These are phyloP conservation scores for Parnassius mnemosyne DNA, from an alignment of 2,888 invertebrate species.

Conservation along the genomic window DNA sequence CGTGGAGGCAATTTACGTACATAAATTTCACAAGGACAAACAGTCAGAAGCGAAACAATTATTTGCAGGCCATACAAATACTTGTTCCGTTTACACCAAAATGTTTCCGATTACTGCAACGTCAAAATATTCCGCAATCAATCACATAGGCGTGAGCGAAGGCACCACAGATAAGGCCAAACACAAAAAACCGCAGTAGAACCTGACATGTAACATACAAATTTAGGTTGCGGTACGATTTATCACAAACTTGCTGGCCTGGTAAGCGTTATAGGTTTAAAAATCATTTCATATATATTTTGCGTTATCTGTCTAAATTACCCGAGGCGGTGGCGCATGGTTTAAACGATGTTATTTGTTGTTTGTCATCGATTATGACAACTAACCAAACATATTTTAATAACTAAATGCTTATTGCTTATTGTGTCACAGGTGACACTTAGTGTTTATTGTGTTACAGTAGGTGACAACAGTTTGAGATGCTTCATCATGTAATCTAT, in stretches of 20 bases:
- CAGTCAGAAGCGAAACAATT: too few species aligned
- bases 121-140: slow-evolving; percentile 30
- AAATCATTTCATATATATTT: too few species aligned
- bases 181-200: slow-evolving; percentile 36
- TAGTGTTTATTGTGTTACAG: too few species aligned
- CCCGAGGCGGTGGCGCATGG: slow-evolving; percentile 53
- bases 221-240: slow-evolving; percentile 48
- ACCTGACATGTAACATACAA: slow-evolving; percentile 42
- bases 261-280: slow-evolving; percentile 66
- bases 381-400: too few species aligned
- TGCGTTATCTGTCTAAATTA: slow-evolving; percentile 69
- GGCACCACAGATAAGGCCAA: slow-evolving; percentile 30
- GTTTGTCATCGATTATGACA: slow-evolving; percentile 28
- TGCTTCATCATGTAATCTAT: too few species aligned
- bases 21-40: too few species aligned
- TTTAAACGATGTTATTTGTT: slow-evolving; percentile 39
- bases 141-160: slow-evolving; percentile 38
- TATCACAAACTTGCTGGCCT: slow-evolving; percentile 51
- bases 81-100: neutral
- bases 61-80: too few species aligned
- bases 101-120: neutral
- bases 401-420: too few species aligned
- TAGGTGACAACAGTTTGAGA: too few species aligned
- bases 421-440: too few species aligned
- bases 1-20: too few species aligned